Evolutionary conservation across 1,140 invertebrate species (phyloP).

Genomic region (Sitobion miscanthi): DNA sequence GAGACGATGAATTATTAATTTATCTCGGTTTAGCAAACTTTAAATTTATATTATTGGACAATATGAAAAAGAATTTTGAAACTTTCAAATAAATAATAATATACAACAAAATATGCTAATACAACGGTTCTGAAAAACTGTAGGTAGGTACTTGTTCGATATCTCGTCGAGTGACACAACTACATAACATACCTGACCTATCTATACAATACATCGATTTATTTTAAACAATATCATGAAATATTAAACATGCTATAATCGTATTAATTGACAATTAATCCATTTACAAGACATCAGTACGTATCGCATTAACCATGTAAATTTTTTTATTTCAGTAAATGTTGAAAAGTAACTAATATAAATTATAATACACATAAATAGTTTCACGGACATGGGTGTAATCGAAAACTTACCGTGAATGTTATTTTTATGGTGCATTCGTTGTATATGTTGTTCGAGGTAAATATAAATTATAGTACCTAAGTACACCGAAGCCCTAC

Average conservation of each 20-base stretch:
- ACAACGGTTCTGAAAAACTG: neutral
- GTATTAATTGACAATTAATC: neutral
- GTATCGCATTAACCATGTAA: neutral
- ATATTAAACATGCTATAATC: neutral
- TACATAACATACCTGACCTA: neutral
- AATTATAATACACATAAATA: neutral
- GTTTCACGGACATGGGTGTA: neutral
- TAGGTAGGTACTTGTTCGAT: neutral
- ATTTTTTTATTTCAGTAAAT: neutral
- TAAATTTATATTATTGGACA: neutral
- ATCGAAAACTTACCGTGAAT: conserved; percentile 10
- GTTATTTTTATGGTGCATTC: conserved; percentile 20
- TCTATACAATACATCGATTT: neutral
- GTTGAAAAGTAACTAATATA: neutral
- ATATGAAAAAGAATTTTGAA: neutral
- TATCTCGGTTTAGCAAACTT: neutral
- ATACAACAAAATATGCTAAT: neutral
- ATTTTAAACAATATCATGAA: neutral
- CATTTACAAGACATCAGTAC: neutral
- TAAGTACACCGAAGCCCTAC: conserved; percentile 11
- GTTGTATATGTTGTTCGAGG: neutral
- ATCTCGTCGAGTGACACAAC: neutral
- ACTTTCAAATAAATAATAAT: neutral
- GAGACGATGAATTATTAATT: neutral
- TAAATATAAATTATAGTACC: conserved; percentile 1